phyloP scores from a whole-genome alignment of 2,888 invertebrate genomes.

The Chrysodeixis includens region DNA sequence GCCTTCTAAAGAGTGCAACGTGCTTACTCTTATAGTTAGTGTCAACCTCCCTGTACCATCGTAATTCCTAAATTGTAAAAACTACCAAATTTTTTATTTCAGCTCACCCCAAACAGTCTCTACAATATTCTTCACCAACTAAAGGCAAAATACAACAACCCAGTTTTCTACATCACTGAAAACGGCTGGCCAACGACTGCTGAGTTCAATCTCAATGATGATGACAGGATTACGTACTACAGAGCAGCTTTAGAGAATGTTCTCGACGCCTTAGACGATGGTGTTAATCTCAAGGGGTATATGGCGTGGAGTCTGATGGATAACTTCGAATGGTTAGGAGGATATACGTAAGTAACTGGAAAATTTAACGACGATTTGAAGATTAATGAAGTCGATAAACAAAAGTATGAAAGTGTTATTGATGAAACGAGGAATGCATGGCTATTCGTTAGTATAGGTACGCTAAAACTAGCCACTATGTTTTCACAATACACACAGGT shows the following conservation, averaged over 20 bases:
- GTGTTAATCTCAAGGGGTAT: constrained; percentile 85
- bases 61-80: too few relatives aligned
- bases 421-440: too few relatives aligned
- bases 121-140: constrained; percentile 63
- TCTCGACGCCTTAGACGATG: constrained; percentile 78
- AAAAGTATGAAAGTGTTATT: too few relatives aligned
- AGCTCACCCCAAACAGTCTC: constrained; percentile 44
- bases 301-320: constrained; percentile 91
- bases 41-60: too few relatives aligned
- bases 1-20: too few relatives aligned
- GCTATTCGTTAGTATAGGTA: too few relatives aligned
- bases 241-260: constrained; percentile 76
- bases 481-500: too few relatives aligned
- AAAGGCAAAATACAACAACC: constrained; percentile 69
- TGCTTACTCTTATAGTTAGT: too few relatives aligned
- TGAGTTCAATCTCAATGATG: constrained; percentile 73
- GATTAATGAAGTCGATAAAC: too few relatives aligned
- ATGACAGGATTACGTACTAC: constrained; percentile 76
- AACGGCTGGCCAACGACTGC: constrained; percentile 86
- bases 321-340: constrained; percentile 90
- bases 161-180: constrained; percentile 88
- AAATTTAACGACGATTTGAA: too few relatives aligned
- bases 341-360: constrained; percentile 88
- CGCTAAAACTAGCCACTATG: too few relatives aligned
- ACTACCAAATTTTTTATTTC: neutral